Conservation (phyloP, 2,888 invertebrate species). For the Ormia ochracea region DNA sequence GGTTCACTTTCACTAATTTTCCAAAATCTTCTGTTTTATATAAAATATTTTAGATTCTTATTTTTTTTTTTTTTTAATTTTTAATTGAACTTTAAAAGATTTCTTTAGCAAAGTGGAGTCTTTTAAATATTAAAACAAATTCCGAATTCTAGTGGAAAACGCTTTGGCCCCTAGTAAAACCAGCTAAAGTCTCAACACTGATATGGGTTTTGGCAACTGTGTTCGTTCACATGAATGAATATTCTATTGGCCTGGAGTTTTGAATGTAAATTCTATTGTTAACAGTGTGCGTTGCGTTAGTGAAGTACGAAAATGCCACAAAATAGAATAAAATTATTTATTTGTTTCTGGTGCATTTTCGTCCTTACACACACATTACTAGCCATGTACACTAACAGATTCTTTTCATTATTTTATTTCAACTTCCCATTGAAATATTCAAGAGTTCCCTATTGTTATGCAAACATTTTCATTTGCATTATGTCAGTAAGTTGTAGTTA, state of each 20-base stretch:
- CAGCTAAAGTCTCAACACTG: background rate
- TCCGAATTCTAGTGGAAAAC: too few species aligned
- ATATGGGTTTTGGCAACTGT: background rate
- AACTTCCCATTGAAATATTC: slow-evolving; percentile 41
- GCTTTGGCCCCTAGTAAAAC: background rate
- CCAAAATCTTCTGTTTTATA: too few species aligned
- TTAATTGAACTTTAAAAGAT: too few species aligned
- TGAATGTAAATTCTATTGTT: slow-evolving; percentile 50
- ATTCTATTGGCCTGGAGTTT: slow-evolving; percentile 66
- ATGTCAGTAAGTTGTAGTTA: slow-evolving; percentile 59
- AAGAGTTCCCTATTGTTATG: slow-evolving; percentile 64
- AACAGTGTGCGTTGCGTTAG: slow-evolving; percentile 40
- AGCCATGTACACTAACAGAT: background rate
- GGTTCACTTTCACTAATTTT: too few species aligned
- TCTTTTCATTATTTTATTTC: slow-evolving; percentile 57
- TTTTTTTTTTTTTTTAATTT: too few species aligned
- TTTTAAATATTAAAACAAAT: too few species aligned
- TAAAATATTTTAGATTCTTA: too few species aligned
- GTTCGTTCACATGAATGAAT: slow-evolving; percentile 35
- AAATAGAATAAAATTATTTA: slow-evolving; percentile 60
- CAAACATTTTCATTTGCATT: slow-evolving; percentile 65
- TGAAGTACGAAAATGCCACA: slow-evolving; percentile 58
- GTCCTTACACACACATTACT: background rate
- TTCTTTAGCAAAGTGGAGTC: too few species aligned
- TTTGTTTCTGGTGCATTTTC: slow-evolving; percentile 45